Evolutionary conservation across 1,140 invertebrate species (phyloP).

Genomic region (Drosophila ohnishii): DNA sequence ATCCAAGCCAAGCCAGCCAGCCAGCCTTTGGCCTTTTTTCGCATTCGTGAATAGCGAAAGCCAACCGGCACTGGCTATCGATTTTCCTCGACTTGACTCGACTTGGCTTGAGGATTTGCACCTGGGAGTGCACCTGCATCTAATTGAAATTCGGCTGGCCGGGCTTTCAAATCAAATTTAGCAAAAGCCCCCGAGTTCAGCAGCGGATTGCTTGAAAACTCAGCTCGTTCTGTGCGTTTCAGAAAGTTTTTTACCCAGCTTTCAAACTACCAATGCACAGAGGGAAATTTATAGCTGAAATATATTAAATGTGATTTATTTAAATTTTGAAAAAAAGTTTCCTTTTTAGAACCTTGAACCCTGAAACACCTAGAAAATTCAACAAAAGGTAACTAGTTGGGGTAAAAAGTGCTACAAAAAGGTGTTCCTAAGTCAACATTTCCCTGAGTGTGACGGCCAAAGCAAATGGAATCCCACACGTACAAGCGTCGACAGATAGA

Average conservation of each 20-base stretch:
- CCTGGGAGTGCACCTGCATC: constrained; percentile 38
- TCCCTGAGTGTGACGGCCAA: constrained; percentile 15
- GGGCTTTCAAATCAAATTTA: constrained; percentile 67
- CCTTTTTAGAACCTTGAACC: neutral
- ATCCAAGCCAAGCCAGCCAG: constrained; percentile 4
- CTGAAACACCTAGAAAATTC: neutral
- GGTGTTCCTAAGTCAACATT: constrained; percentile 19
- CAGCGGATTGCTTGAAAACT: constrained; percentile 37
- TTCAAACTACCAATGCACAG: constrained; percentile 25
- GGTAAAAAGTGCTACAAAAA: neutral
- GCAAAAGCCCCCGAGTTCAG: constrained; percentile 42
- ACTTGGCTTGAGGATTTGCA: constrained; percentile 16
- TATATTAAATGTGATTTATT: neutral
- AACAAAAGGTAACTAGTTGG: neutral
- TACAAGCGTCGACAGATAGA: constrained; percentile 32
- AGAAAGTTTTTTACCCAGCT: constrained; percentile 50
- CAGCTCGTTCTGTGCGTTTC: constrained; percentile 19
- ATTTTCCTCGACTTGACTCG: constrained; percentile 55
- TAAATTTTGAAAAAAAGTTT: neutral
- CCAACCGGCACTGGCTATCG: constrained; percentile 42
- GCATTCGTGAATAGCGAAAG: constrained; percentile 38
- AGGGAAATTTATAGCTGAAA: constrained; percentile 5
- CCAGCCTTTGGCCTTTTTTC: constrained; percentile 37
- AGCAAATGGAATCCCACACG: constrained; percentile 41
- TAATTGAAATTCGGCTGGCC: constrained; percentile 57